phyloP scores from a whole-genome alignment of 2,888 invertebrate genomes.

The Drosophila histrio region DNA sequence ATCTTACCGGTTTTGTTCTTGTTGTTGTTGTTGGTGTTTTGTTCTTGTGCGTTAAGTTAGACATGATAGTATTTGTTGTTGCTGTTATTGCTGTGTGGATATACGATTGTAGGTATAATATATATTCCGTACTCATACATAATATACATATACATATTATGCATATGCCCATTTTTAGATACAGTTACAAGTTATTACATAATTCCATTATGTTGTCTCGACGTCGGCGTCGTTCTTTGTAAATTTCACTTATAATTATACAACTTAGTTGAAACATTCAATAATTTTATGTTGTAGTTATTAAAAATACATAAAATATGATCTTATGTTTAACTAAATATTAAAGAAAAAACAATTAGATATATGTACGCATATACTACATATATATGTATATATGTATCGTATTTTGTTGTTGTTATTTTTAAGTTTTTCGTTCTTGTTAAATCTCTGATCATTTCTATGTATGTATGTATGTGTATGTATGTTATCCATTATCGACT shows the following conservation, averaged over 20 bases:
- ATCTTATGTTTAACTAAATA: constrained; percentile 70
- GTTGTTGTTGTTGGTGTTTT: constrained; percentile 36
- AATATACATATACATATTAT: background rate
- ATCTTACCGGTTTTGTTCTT: constrained; percentile 32
- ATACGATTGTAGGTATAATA: background rate
- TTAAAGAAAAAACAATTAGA: constrained; percentile 68
- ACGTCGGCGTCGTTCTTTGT: constrained; percentile 33
- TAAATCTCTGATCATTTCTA: constrained; percentile 1
- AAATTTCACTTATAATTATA: constrained; percentile 75
- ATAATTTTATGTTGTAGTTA: constrained; percentile 60
- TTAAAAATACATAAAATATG: constrained; percentile 73
- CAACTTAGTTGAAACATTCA: constrained; percentile 80
- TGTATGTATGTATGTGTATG: constrained; percentile 3
- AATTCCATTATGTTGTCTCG: constrained; percentile 72
- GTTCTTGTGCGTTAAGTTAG: constrained; percentile 54
- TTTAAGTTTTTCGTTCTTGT: background rate
- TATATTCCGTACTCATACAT: constrained; percentile 2
- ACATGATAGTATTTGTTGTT: constrained; percentile 29
- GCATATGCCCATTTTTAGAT: constrained; percentile 40
- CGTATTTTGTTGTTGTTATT: background rate
- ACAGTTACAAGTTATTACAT: constrained; percentile 56
- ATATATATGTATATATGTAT: constrained; percentile 3
- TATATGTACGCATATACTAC: constrained; percentile 4
- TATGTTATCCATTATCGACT: too few relatives aligned
- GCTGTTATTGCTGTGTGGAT: constrained; percentile 41